Conservation (phyloP, 2,113 vertebrate species). For the Colossoma macropomum region DNA sequence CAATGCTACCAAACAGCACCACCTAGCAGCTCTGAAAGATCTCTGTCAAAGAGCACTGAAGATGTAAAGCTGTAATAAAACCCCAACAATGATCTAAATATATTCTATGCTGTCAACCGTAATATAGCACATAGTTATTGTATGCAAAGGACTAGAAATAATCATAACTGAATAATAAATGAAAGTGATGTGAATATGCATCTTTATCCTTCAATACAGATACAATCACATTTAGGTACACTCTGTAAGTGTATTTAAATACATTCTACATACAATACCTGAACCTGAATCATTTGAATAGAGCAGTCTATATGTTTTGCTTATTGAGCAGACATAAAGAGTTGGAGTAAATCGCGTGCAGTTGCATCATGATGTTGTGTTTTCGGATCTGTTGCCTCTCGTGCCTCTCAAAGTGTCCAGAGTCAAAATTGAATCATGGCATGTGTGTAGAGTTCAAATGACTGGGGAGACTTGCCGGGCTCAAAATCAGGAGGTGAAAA, state of each 20-base stretch:
- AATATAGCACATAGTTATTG: not conserved
- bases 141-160: not conserved
- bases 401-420: conserved; percentile 61
- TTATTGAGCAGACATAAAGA: not conserved
- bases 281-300: not conserved
- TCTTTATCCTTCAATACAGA: not conserved
- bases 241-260: not conserved
- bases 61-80: not conserved
- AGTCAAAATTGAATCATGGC: conserved; percentile 74
- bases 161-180: not conserved
- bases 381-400: conserved; percentile 53
- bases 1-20: conserved; percentile 74
- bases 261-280: not conserved
- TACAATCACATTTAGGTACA: not conserved
- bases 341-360: not conserved
- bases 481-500: conserved; percentile 82
- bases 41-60: conserved; percentile 8
- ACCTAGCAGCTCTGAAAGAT: conserved; percentile 74
- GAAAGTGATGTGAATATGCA: not conserved
- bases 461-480: conserved; percentile 79
- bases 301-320: not conserved
- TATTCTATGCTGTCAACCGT: not conserved
- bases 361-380: conserved; percentile 46
- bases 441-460: conserved; percentile 77
- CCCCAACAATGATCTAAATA: not conserved